Evolutionary conservation across 2,797 vertebrate species (phyloP).

Genomic region (Microcaecilia unicolor): DNA sequence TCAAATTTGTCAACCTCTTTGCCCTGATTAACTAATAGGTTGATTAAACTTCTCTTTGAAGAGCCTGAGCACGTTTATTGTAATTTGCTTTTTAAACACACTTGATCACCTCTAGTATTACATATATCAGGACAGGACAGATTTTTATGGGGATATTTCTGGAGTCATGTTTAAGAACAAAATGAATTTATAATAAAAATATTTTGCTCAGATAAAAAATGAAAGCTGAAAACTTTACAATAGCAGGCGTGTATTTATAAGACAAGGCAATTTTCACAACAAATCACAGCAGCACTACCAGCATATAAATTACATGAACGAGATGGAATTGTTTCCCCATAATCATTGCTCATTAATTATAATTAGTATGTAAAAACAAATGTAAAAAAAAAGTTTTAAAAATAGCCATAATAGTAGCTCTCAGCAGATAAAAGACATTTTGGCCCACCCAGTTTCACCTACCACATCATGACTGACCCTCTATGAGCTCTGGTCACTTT

Average conservation of each 20-base stretch:
- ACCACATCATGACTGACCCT: too few relatives aligned
- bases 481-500: too few relatives aligned
- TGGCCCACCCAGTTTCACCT: too few relatives aligned
- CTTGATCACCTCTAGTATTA: too few relatives aligned
- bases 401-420: too few relatives aligned
- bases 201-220: constrained; percentile 5
- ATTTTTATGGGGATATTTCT: too few relatives aligned
- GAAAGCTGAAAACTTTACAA: constrained; percentile 25
- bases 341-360: constrained; percentile 8
- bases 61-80: constrained; percentile 23
- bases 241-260: constrained; percentile 13
- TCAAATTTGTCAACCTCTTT: background rate
- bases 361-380: constrained; percentile 11
- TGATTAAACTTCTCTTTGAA: constrained; percentile 14
- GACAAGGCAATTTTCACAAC: constrained; percentile 13
- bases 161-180: constrained; percentile 7
- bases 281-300: constrained; percentile 16
- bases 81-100: constrained; percentile 7
- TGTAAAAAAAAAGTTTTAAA: too few relatives aligned
- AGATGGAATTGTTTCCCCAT: constrained; percentile 12
- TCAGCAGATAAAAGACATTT: too few relatives aligned
- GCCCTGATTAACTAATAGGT: background rate
- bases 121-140: too few relatives aligned
- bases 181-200: constrained; percentile 11
- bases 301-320: constrained; percentile 18